Evolutionary conservation across 2,797 vertebrate species (phyloP), one percentile per base, ranked within the genome.

Genomic region (Ceryle rudis): DNA sequence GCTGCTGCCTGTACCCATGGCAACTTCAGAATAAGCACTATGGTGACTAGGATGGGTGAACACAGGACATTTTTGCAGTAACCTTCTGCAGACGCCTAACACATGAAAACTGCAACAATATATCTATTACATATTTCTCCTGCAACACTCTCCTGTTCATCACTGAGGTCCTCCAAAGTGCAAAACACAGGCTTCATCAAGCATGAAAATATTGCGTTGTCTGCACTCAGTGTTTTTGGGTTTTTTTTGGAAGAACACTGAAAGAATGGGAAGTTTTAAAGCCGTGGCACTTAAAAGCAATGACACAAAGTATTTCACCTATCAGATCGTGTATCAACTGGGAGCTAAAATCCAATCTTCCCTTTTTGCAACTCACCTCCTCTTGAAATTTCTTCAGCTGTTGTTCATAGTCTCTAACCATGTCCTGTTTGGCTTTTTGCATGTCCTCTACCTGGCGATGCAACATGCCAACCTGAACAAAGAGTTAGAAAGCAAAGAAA

Each of bases 321-420:
- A 12, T 66, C 17, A 33, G 44, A 31, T 8, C 11, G 5, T 7
- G 2, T 4, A 51, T 6, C 61, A 37, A 1, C 10, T 8, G 8
- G 9, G 25, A 79, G 58, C 29, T 39, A 25, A 81, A 84, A 66
- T 5, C 4, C 47, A 67, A 42, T 41, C 29, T 46, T 28, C 22
- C 42, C 47, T 66, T 87, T 52, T 21, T 44, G 67, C 42, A 75
- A 97, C 96, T 96, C 60, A 98, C 98, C 94, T 98, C 98, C 81
- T 98, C 98, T 20, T 98, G 98, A 58, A 98, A 97, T 70, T 97
- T 98, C 93, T 98, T 98, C 82, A 99, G 97, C 86, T 99, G 98
- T 13, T 98, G 98, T 67, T 99, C 99, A 46, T 99, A 99, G n/a
- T 98, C 99, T 60, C 95, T 21, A 11, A 97, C 97, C 74, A 99